These are phyloP conservation scores for Archivesica marissinica DNA, from an alignment of 1,140 invertebrate genomes.

Conservation along the genomic window DNA sequence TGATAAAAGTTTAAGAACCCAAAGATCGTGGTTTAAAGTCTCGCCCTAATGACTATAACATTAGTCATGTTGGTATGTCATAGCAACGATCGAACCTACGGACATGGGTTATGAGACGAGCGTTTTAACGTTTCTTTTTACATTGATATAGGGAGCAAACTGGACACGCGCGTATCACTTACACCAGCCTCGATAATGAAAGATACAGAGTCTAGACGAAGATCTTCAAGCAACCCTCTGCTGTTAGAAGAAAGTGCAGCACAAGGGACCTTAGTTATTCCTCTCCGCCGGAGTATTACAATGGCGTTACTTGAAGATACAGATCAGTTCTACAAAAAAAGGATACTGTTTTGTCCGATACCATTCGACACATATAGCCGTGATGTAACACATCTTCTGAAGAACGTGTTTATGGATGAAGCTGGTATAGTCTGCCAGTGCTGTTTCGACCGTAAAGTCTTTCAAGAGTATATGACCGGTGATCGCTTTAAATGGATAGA, in stretches of 20 bases:
- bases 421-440: constrained; percentile 9
- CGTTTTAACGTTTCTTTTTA: too few species aligned
- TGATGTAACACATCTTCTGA: not conserved
- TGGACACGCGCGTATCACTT: too few species aligned
- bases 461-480: not conserved
- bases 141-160: too few species aligned
- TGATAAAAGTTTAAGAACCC: too few species aligned
- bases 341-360: constrained; percentile 6
- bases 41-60: too few species aligned
- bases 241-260: not conserved
- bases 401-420: not conserved
- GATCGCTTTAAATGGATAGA: constrained; percentile 23
- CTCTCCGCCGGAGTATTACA: constrained; percentile 6
- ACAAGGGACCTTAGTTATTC: not conserved
- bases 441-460: constrained; percentile 26
- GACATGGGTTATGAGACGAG: too few species aligned
- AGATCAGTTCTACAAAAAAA: not conserved
- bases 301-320: constrained; percentile 27
- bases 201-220: not conserved
- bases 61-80: too few species aligned
- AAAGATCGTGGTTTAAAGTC: too few species aligned
- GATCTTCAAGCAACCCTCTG: not conserved
- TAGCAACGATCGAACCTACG: too few species aligned
- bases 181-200: too few species aligned
- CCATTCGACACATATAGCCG: not conserved